Conservation (phyloP, 2,888 invertebrate species). For the Melipona beecheii region DNA sequence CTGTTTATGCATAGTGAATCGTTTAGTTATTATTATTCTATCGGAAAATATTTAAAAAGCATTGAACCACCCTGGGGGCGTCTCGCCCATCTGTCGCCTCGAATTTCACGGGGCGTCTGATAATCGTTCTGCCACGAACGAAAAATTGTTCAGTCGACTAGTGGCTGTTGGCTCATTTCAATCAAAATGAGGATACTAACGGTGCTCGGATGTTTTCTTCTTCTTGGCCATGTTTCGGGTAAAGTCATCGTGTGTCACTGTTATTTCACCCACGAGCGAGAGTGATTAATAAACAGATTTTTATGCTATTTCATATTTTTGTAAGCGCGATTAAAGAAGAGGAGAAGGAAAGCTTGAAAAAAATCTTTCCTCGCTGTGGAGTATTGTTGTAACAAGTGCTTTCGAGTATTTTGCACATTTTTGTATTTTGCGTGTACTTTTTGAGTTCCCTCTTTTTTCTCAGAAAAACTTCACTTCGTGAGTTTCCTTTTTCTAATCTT, state of each 20-base stretch:
- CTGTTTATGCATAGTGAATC: neutral
- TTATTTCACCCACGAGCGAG: neutral
- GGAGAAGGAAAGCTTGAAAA: too few relatives aligned
- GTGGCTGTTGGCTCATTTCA: slow-evolving; percentile 51
- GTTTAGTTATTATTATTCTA: slow-evolving; percentile 9
- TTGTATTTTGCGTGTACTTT: too few relatives aligned
- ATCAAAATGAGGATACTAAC: slow-evolving; percentile 59
- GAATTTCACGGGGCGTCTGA: slow-evolving; percentile 73
- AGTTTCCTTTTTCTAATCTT: too few relatives aligned
- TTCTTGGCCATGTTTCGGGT: slow-evolving; percentile 44
- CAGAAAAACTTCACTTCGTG: too few relatives aligned
- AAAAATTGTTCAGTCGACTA: slow-evolving; percentile 59
- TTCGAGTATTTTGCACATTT: too few relatives aligned
- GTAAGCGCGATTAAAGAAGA: too few relatives aligned
- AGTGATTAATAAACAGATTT: neutral
- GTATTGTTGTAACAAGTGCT: too few relatives aligned
- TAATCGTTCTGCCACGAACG: slow-evolving; percentile 46
- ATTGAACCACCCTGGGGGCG: slow-evolving; percentile 59
- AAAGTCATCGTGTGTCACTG: slow-evolving; percentile 27
- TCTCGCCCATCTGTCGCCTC: slow-evolving; percentile 66
- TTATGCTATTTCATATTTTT: too few relatives aligned
- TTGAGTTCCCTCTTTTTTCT: too few relatives aligned
- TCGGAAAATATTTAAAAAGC: slow-evolving; percentile 33
- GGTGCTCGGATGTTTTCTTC: slow-evolving; percentile 48
- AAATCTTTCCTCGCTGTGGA: too few relatives aligned